phyloP scores from a whole-genome alignment of 35 echinoderm and acorn worm genomes.

The Amphiura filiformis region DNA sequence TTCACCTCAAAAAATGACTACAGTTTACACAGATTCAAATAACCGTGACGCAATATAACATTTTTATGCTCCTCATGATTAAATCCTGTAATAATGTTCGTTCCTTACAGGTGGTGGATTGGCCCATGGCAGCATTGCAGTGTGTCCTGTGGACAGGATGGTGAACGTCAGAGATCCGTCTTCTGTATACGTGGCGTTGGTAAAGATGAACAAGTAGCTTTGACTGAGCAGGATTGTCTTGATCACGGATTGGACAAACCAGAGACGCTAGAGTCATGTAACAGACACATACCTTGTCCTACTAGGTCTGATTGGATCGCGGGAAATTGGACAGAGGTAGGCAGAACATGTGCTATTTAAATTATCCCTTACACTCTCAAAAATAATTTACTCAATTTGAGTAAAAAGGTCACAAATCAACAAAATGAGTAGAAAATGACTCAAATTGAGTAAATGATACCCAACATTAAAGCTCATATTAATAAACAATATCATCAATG shows the following conservation, averaged over 20 bases:
- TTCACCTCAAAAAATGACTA: no score
- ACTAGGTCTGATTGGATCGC: conserved; percentile 56
- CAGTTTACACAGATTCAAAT: no score
- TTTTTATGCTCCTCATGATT: no score
- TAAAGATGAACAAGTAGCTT: conserved; percentile 77
- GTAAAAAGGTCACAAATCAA: no score
- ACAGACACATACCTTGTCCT: conserved; percentile 34
- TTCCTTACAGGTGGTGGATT: conserved; percentile 74
- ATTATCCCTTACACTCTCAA: neutral
- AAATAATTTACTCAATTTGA: no score
- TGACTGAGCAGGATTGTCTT: conserved; percentile 55
- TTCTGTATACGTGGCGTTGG: conserved; percentile 77
- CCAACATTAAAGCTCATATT: no score
- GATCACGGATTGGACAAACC: conserved; percentile 51
- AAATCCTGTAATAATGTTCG: no score
- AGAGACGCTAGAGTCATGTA: conserved; percentile 4
- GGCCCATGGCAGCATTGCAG: conserved; percentile 87
- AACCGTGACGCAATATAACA: no score
- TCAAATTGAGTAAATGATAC: no score
- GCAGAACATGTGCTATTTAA: neutral
- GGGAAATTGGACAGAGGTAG: conserved; percentile 84
- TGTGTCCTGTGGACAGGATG: conserved; percentile 59
- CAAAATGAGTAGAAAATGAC: no score
- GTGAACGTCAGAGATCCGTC: conserved; percentile 47
- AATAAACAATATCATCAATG: no score